Percentiles rank a stretch among this genome's conserved stretches.
These are phyloP conservation scores for Psylliodes chrysocephalus DNA, from an alignment of 2,888 invertebrate genomes.

Conservation along the genomic window DNA sequence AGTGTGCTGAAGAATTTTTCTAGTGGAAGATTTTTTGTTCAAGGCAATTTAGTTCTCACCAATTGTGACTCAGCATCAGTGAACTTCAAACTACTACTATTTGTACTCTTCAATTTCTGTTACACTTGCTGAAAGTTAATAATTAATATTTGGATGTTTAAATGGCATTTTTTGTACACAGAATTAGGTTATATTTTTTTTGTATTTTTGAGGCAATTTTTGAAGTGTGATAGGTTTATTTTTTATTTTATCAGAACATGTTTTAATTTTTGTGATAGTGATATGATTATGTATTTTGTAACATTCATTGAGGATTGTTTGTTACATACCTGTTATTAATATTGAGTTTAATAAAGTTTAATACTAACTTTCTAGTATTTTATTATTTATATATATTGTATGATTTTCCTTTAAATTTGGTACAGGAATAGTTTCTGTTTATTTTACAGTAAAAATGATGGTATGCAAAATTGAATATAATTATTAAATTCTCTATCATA, in stretches of 20 bases:
- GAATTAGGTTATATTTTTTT: slow-evolving; percentile 23
- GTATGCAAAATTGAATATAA: no score
- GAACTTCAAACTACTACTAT: neutral
- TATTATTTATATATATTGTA: neutral
- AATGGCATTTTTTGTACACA: slow-evolving; percentile 35
- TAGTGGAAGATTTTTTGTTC: slow-evolving; percentile 2
- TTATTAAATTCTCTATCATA: no score
- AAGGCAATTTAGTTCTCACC: slow-evolving; percentile 16
- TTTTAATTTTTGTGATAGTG: slow-evolving; percentile 59
- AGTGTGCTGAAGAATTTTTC: slow-evolving; percentile 18
- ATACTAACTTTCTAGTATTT: slow-evolving; percentile 30
- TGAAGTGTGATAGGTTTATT: slow-evolving; percentile 50
- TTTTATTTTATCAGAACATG: slow-evolving; percentile 39
- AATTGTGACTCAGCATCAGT: neutral
- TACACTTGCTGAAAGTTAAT: slow-evolving; percentile 16
- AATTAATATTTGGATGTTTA: slow-evolving; percentile 25
- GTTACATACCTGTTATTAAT: slow-evolving; percentile 60
- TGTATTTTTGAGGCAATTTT: slow-evolving; percentile 41
- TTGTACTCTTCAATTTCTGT: slow-evolving; percentile 1
- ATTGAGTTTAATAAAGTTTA: slow-evolving; percentile 52
- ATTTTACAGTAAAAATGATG: no score
- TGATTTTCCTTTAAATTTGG: neutral
- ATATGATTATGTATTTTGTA: slow-evolving; percentile 55
- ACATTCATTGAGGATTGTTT: slow-evolving; percentile 50
- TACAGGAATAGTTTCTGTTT: no score